Base-by-base conservation (phyloP, 2,888 invertebrate species). In the Tipula confusa region DNA sequence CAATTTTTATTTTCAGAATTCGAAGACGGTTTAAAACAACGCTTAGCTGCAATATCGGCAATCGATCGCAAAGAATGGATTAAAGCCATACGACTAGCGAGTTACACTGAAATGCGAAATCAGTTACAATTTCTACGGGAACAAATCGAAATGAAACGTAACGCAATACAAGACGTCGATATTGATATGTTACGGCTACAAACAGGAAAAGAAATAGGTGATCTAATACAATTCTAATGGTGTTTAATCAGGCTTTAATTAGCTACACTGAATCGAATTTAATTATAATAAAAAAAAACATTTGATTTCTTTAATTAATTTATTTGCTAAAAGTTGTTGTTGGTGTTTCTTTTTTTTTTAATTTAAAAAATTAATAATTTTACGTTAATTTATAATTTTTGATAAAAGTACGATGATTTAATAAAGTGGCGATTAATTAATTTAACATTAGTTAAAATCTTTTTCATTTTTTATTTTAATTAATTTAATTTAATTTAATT, bases 41-140 rank as follows among this genome's bases (percentile, higher is more conserved):
- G 95, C 85, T 91, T 98, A 87, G 95, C 95, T 4, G 94, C 97
- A 5, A 92, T 93, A 84, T 93, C 95, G 28, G 95, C 96, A 87
- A 91, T 92, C 9, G 98, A 98, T 86, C 91, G 98, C 28, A 93
- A 94, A 85, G 91, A 94, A 81, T 98, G 98, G 98, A 88, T 97
- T 86, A 94, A 95, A 88, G 93, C 94, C 5, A 93, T 98, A 85
- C 93, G 95, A 87, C 91, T 93, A 86, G 96, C 97, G 9, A 96
- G 97, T 84, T 97, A 96, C 88, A 94, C 95, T 84, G 93, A 94
- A 85, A 93, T 98, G 87, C 92, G 95, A 86, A 92, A 94, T 29
- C 95, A 96, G 88, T 91, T 97, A 84, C 86, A 87, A 89, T 90
- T 90, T 85, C 88, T 92, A 18, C 86, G 87, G 84, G 92, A 93